A percentile compares a stretch with the other conserved stretches of the same genome.
These are phyloP conservation scores for Macrosiphum euphorbiae DNA, from an alignment of 2,888 invertebrate species.

Conservation along the genomic window DNA sequence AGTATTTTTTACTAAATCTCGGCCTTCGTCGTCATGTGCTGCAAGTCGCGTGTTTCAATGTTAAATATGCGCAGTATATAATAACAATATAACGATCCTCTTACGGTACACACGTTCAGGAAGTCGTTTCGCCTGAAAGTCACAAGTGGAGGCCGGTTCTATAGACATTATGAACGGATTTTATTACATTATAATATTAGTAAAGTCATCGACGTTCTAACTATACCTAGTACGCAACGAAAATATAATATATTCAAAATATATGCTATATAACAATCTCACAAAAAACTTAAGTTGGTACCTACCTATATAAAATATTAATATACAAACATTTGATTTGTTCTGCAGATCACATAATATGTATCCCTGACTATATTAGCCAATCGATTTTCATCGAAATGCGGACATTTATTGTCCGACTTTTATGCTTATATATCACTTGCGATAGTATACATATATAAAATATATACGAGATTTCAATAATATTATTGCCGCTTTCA, in stretches of 20 bases:
- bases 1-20: background rate
- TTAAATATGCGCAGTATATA: background rate
- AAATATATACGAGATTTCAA: background rate
- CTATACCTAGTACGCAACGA: background rate
- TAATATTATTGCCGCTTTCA: background rate
- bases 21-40: background rate
- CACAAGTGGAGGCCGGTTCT: conserved; percentile 46
- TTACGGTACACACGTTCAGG: conserved; percentile 49
- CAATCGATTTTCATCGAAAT: background rate
- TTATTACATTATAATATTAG: background rate
- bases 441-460: background rate
- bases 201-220: conserved; percentile 20
- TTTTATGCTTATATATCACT: background rate
- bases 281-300: background rate
- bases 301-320: background rate
- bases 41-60: conserved; percentile 38
- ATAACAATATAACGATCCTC: conserved; percentile 27
- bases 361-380: background rate
- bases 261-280: background rate
- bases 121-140: conserved; percentile 58
- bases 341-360: background rate
- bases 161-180: conserved; percentile 23
- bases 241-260: background rate
- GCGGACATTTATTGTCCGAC: background rate
- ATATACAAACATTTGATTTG: background rate